These are phyloP conservation scores for Alethe diademata DNA, from an alignment of 2,113 vertebrate species.

Conservation along the genomic window DNA sequence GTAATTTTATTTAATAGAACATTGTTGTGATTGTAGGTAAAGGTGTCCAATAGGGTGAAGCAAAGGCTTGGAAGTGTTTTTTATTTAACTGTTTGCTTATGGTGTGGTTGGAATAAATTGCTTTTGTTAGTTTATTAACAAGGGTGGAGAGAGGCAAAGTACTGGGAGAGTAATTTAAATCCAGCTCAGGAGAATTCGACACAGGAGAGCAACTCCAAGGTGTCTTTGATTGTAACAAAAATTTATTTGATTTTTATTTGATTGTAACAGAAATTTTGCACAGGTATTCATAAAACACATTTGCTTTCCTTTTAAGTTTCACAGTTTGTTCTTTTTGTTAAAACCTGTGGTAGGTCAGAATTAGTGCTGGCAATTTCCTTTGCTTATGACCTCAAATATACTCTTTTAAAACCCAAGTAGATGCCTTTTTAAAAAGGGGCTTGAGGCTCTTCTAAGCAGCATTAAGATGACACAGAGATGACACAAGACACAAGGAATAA, in stretches of 20 bases:
- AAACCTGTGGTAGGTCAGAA: constrained; percentile 31
- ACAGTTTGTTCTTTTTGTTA: constrained; percentile 34
- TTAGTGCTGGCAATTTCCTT: constrained; percentile 52
- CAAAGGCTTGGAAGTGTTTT: constrained; percentile 11
- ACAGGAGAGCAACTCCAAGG: constrained; percentile 68
- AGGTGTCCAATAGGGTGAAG: background rate
- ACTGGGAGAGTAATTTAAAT: constrained; percentile 72
- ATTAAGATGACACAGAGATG: background rate
- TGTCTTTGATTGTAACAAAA: constrained; percentile 79
- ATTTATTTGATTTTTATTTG: constrained; percentile 73
- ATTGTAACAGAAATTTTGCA: constrained; percentile 76
- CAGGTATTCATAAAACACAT: constrained; percentile 75
- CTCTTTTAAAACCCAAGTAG: background rate
- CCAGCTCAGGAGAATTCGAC: constrained; percentile 68
- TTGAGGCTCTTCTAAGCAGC: background rate
- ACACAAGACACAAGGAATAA: background rate
- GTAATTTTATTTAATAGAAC: background rate
- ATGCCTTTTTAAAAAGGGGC: background rate
- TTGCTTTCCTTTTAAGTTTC: constrained; percentile 66
- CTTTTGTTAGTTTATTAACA: constrained; percentile 41
- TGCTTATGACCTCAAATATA: constrained; percentile 3
- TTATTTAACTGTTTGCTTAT: constrained; percentile 15
- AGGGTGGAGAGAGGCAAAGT: background rate
- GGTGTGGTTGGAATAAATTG: background rate
- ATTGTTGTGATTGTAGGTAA: background rate